Evolutionary conservation across 2,888 invertebrate genomes (phyloP), one percentile per base, ranked within the genome.

Genomic region (Euphydryas editha): DNA sequence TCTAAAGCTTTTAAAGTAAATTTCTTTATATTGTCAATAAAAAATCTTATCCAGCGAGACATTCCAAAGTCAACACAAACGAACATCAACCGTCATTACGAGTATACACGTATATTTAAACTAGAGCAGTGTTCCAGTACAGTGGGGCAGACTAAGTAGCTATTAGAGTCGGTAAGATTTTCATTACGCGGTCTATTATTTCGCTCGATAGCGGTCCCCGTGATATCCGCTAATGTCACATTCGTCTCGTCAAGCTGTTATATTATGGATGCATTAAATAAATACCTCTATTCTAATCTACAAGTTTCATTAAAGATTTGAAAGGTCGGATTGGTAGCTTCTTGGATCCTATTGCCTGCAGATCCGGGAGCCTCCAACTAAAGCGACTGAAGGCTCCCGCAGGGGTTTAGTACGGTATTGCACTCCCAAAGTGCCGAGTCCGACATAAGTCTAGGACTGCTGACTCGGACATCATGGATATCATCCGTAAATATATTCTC

Each of bases 191-290:
- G 18, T 51, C n/a, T 24, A 15, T 30, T 51, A 51, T 51, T 51
- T 51, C 18, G 18, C 51, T 8, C 15, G 2, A 18, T n/a, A 51
- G n/a, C 24, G 13, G 7, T 24, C 8, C 11, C 30, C 51, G 51
- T 51, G 24, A 51, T 24, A 51, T n/a, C 51, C 15, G 51, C 18
- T 51, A 51, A 30, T 51, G 51, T 24, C 24, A 51, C 24, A 51
- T 30, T 51, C n/a, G 24, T 8, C n/a, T 5, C 20, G 47, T 20
- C 13, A 20, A 8, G 46, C 46, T 18, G 46, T 11, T 47, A 18
- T 6, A 47, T 20, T 47, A 5, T 10, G 47, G 20, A 11, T 47
- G 18, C 3, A 18, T 47, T 47, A 5, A 6, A 18, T 13, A 47
- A 20, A 5, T 20, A 20, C 4, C 30, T 20, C 11, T 18, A 11